Conservation (phyloP, 1,140 invertebrate genomes). For the Drosophila baimaii region DNA sequence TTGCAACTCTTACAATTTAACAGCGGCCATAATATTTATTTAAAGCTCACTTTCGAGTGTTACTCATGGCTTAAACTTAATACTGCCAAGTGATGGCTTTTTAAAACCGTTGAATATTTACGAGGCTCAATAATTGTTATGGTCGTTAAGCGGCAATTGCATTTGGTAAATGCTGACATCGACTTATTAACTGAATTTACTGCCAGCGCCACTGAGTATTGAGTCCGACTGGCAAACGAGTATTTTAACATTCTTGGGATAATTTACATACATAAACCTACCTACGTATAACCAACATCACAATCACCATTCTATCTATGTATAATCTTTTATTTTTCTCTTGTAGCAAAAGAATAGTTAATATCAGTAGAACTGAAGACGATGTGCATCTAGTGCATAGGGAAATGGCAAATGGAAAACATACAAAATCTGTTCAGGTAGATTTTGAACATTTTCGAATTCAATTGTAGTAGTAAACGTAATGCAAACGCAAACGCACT, state of each 20-base stretch:
- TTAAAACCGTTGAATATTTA: slow-evolving; percentile 21
- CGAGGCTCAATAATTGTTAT: slow-evolving; percentile 1
- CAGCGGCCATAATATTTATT: slow-evolving; percentile 14
- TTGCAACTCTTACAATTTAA: slow-evolving; percentile 2
- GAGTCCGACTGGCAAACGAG: slow-evolving; percentile 32
- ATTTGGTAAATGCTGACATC: not conserved
- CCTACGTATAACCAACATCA: slow-evolving; percentile 35
- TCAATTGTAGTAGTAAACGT: slow-evolving; percentile 58
- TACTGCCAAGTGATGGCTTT: not conserved
- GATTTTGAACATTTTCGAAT: slow-evolving; percentile 79
- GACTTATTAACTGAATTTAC: slow-evolving; percentile 6
- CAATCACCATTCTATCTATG: slow-evolving; percentile 63
- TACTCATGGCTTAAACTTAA: not conserved
- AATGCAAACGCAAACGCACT: slow-evolving; percentile 50
- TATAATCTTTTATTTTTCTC: slow-evolving; percentile 83
- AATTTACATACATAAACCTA: slow-evolving; percentile 4
- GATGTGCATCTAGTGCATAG: slow-evolving; percentile 88
- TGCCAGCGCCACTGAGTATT: slow-evolving; percentile 38
- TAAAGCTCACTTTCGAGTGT: slow-evolving; percentile 14
- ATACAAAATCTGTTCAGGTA: slow-evolving; percentile 89
- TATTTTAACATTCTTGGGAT: slow-evolving; percentile 20
- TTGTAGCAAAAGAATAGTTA: slow-evolving; percentile 89
- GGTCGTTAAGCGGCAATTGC: slow-evolving; percentile 9
- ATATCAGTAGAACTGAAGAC: slow-evolving; percentile 90
- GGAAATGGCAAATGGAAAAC: slow-evolving; percentile 87